phyloP scores from a whole-genome alignment of 1,140 invertebrate genomes.

The Scaptomyza pallida region DNA sequence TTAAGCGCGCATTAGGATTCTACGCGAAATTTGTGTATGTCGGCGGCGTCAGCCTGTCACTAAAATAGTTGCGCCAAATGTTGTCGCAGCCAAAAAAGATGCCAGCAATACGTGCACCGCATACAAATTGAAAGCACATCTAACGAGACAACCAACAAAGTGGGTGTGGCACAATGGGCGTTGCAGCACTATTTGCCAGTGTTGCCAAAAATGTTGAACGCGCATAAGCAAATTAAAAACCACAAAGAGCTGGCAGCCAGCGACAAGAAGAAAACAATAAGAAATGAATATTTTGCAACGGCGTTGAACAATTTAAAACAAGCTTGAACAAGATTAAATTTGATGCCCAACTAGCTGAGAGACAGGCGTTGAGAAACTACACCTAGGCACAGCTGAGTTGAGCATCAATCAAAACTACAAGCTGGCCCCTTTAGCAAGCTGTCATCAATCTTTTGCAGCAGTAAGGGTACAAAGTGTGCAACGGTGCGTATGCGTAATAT shows the following conservation, averaged over 20 bases:
- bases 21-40: neutral
- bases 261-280: neutral
- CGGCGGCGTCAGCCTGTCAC: slow-evolving; percentile 56
- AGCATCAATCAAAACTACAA: slow-evolving; percentile 14
- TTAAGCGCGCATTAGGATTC: slow-evolving; percentile 57
- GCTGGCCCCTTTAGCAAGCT: neutral
- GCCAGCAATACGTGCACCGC: slow-evolving; percentile 46
- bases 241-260: neutral
- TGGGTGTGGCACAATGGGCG: neutral
- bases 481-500: slow-evolving; percentile 31
- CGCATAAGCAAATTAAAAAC: slow-evolving; percentile 14
- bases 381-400: no score
- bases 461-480: slow-evolving; percentile 8
- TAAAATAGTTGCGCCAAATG: slow-evolving; percentile 63
- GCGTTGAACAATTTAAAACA: neutral
- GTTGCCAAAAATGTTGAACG: slow-evolving; percentile 1
- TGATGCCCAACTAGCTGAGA: neutral
- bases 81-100: slow-evolving; percentile 14
- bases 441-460: slow-evolving; percentile 27
- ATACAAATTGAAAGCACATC: slow-evolving; percentile 11
- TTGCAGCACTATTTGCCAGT: slow-evolving; percentile 4
- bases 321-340: slow-evolving; percentile 6
- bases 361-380: neutral
- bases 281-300: neutral
- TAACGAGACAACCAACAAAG: slow-evolving; percentile 8